Evolutionary conservation across 2,113 vertebrate species (phyloP), one percentile per base, ranked within the genome.

Genomic region (Isichthys henryi): DNA sequence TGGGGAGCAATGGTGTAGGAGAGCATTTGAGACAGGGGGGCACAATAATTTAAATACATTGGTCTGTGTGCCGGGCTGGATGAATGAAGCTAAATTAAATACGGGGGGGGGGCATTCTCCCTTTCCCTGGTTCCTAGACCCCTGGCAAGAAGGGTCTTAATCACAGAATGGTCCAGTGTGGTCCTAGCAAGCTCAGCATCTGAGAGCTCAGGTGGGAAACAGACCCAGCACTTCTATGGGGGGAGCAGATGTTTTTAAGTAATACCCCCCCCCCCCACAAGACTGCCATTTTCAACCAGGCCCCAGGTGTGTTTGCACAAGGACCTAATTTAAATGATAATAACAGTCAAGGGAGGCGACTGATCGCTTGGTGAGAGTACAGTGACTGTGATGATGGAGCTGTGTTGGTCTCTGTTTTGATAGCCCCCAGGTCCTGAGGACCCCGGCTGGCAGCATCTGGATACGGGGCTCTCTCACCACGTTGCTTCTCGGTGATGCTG

Each of bases 221-320:
- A 43, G 17, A 13, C 85, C 85, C 27, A 86, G 46, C 45, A 15
- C 88, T 19, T 11, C 15, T 77, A 31, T 62, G 50, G 52, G 43
- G 89, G 89, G 90, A 93, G 91, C 95, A 94, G 94, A 93, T 95
- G 94, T 91, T 92, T 89, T 88, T 89, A 88, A 90, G 80, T 84
- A 70, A 89, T 35, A 35, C 88, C 88, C n/a, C 85, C 91, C 92
- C 43, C 88, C 89, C 23, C 70, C 91, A 82, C 56, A 93, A 90
- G 89, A 90, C 90, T 83, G 74, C 86, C 88, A 66, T 93, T 91
- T 89, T 92, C 92, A 91, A 89, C 91, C 92, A 93, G 93, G 92
- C 88, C 92, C 94, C 95, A 94, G 94, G 93, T 95, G 94, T 87
- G 91, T 92, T 92, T 92, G 91, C 94, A 93, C 90, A 92, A 92